Conservation (phyloP, 2,888 invertebrate species). For the Didymodactylos carnosus region DNA sequence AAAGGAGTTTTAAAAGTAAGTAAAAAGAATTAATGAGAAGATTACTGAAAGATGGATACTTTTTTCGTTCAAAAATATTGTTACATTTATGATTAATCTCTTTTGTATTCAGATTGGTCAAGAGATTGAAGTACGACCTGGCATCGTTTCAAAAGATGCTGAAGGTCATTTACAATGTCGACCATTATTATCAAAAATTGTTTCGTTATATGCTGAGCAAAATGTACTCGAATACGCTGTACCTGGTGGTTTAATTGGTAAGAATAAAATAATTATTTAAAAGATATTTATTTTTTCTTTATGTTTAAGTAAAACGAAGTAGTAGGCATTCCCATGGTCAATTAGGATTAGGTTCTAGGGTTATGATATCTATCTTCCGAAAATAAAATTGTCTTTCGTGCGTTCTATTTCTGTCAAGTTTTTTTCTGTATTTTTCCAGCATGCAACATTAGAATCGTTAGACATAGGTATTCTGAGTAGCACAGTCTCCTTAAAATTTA, state of each 20-base stretch:
- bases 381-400: too few relatives aligned
- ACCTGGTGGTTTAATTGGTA: constrained; percentile 96
- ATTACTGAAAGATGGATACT: background rate
- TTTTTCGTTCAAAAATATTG: background rate
- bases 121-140: constrained; percentile 93
- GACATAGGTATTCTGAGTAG: too few relatives aligned
- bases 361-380: too few relatives aligned
- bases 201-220: constrained; percentile 88
- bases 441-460: too few relatives aligned
- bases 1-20: constrained; percentile 54
- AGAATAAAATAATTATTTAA: background rate
- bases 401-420: too few relatives aligned
- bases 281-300: background rate
- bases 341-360: constrained; percentile 14
- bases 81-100: constrained; percentile 21
- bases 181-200: constrained; percentile 86
- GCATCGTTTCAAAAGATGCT: constrained; percentile 82
- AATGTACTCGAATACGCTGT: constrained; percentile 93
- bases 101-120: constrained; percentile 87
- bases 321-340: background rate
- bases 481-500: too few relatives aligned
- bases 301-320: background rate
- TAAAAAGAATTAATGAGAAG: background rate
- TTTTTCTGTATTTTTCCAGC: too few relatives aligned
- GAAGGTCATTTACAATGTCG: constrained; percentile 84